Evolutionary conservation across 2,888 invertebrate genomes (phyloP), one percentile per base, ranked within the genome.

Genomic region (Macrostomum cliftonense): DNA sequence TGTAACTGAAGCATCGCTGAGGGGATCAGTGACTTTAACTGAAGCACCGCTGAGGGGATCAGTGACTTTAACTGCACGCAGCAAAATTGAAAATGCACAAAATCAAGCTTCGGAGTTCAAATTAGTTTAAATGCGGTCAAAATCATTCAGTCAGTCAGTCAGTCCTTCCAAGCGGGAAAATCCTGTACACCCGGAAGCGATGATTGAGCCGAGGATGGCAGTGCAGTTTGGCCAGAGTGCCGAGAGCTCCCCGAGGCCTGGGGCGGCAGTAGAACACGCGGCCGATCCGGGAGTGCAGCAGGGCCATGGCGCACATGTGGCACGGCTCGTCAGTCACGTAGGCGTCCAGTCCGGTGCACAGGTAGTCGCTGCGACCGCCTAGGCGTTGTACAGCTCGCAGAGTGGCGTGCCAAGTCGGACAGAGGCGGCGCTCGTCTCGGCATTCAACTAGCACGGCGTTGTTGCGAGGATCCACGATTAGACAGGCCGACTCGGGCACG

Each of bases 261-360:
- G 72, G 62, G 5, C 77, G 52, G 75, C 61, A 57, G 63, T 80
- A 91, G 67, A 89, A 91, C 1, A 91, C 78, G 51, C 83, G 75
- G 47, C 78, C 78, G 0, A 78, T 79, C 53, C 93, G 74, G n/a
- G 87, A 84, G 68, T 95, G 93, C 0, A 89, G 76, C 48, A 95
- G 72, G 0, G 83, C 91, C 93, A 95, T 95, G 0, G 86, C 76
- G 71, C 95, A 95, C 81, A 93, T 85, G 1, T 83, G 65, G 70
- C 95, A 95, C 0, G 93, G 91, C 65, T 95, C 93, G 52, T 76
- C 76, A 0, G 81, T 76, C 40, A 83, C 65, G 63, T 85, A 91
- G 1, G 83, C 71, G 71, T 84, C 80, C 67, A 83, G 87, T 1
- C 83, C 83, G 0, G 91, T 71, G 57, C 67, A 71, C 7, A 70